phyloP scores from a whole-genome alignment of 2,797 vertebrate species.

The Lepilemur ruficaudatus region DNA sequence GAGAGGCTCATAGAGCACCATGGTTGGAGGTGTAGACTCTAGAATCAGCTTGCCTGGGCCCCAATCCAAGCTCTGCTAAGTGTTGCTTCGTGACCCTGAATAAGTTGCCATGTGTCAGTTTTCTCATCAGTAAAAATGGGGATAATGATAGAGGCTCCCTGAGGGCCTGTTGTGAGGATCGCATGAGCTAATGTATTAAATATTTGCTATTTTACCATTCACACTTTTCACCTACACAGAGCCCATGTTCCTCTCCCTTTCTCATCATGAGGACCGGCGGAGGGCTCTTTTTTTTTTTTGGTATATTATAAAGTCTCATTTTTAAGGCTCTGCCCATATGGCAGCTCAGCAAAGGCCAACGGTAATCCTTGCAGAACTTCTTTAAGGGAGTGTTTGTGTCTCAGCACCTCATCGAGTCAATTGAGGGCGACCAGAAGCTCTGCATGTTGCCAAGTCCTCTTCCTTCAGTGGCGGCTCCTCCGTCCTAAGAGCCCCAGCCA shows the following conservation, averaged over 20 bases:
- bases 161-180: rapidly evolving
- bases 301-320: background rate
- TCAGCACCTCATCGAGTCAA: background rate
- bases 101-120: background rate
- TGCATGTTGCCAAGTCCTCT: background rate
- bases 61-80: background rate
- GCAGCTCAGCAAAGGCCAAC: background rate
- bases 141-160: background rate
- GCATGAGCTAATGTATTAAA: background rate
- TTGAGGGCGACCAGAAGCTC: background rate
- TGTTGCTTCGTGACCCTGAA: background rate
- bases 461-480: background rate
- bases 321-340: background rate
- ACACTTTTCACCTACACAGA: background rate
- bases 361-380: background rate
- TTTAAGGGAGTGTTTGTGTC: background rate
- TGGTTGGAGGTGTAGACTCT: background rate
- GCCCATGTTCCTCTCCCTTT: background rate
- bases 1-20: background rate
- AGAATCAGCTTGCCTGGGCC: background rate
- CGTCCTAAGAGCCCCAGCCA: background rate
- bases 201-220: background rate
- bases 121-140: background rate
- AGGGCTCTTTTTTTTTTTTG: background rate
- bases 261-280: background rate